Base-by-base conservation (phyloP, 1,140 invertebrate genomes). In the Penaeus japonicus region DNA sequence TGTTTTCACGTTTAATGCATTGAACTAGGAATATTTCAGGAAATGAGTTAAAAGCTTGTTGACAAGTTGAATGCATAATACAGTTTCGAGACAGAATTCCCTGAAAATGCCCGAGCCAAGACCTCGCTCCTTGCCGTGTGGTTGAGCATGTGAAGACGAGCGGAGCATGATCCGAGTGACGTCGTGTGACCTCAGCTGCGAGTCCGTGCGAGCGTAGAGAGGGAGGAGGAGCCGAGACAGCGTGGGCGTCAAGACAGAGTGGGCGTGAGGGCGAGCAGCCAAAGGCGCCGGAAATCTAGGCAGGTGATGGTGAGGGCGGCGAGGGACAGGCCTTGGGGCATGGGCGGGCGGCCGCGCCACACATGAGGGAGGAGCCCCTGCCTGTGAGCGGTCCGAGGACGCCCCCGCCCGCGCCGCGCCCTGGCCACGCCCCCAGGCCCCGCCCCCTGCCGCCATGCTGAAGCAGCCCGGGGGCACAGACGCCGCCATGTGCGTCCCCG, bases 401-500 rank as follows among this genome's bases (percentile, higher is more conserved):
- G 22, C n/a, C 73, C 79, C 80, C 86, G 75, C 57, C 62, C 86
- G 54, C 22, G 70, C 86, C 86, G 65, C 78, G 47, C 80, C 86
- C 22, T 22, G 57, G 57, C 55, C 27, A 65, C 27, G 4, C 65
- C 22, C 35, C 77, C 30, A 12, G 35, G 35, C 27, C 54, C 20
- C 59, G 79, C 80, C 86, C 62, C 75, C 35, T 35, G 77, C 77
- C 85, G 86, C 79, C 86, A 88, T 88, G 86, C 86, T 88, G 39
- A 88, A 88, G 80, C 78, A 88, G 47, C 62, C 57, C 22, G 65
- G 78, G 86, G 86, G 80, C 39, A 77, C 78, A 81, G 80, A 82
- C 86, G 86, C 79, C 86, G 65, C 79, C 30, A 88, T 88, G 86
- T 88, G 86, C 79, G 86, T 88, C 86, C 79, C 86, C 22, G 86